These are phyloP conservation scores for Pollenia labialis DNA, from an alignment of 2,888 invertebrate species.

Conservation along the genomic window DNA sequence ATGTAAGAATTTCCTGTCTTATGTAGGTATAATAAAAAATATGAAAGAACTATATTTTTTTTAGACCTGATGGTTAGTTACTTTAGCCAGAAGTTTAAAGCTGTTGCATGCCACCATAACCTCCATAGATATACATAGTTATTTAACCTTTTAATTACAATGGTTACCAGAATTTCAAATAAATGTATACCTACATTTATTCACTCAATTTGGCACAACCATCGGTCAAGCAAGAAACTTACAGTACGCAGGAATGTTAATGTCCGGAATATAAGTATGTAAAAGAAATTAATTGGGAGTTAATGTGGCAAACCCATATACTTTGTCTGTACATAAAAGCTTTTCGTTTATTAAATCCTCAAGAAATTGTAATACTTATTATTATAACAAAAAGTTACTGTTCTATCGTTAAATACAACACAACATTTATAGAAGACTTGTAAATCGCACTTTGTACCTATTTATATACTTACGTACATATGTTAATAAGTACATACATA, in stretches of 20 bases:
- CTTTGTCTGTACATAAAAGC: neutral
- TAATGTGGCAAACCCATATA: constrained; percentile 38
- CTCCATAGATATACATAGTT: neutral
- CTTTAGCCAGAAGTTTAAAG: neutral
- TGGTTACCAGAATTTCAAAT: constrained; percentile 23
- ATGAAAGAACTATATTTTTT: no score
- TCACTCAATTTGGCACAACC: constrained; percentile 7
- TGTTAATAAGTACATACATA: no score
- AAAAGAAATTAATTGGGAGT: constrained; percentile 58
- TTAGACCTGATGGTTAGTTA: no score
- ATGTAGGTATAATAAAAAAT: no score
- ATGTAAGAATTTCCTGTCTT: no score
- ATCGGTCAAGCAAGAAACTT: constrained; percentile 2
- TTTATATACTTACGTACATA: no score
- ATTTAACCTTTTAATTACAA: constrained; percentile 41
- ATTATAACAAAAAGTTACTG: neutral
- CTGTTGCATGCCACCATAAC: constrained; percentile 62
- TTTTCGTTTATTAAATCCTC: constrained; percentile 13
- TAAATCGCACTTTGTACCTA: neutral
- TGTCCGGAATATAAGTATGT: constrained; percentile 45
- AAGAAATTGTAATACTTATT: neutral
- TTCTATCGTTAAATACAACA: neutral
- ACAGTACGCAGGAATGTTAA: constrained; percentile 25
- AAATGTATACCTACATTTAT: constrained; percentile 10
- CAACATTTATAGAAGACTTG: neutral